These are phyloP conservation scores for Strigamia crassipes DNA, from an alignment of 2,888 invertebrate species.

Conservation along the genomic window DNA sequence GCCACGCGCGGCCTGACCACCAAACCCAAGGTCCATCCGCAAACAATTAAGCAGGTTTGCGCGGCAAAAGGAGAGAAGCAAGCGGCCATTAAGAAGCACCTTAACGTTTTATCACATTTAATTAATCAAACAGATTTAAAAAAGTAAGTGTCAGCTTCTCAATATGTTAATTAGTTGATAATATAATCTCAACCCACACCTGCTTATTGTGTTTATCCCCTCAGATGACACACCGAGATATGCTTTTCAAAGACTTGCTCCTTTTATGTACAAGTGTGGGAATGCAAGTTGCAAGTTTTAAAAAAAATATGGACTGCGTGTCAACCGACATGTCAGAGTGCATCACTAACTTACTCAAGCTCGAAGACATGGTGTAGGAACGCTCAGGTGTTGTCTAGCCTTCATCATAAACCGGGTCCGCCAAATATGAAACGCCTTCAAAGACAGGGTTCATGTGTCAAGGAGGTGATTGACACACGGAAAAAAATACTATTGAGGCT, in stretches of 20 bases:
- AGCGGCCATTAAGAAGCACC: not conserved
- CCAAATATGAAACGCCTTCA: constrained; percentile 21
- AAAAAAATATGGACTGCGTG: constrained; percentile 18
- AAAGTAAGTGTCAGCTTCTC: too few species aligned
- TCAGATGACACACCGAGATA: constrained; percentile 21
- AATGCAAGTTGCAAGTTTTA: constrained; percentile 15
- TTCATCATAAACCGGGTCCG: constrained; percentile 21
- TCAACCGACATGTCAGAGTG: constrained; percentile 21
- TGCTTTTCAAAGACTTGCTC: constrained; percentile 11
- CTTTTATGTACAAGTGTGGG: constrained; percentile 21
- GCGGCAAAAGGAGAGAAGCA: not conserved
- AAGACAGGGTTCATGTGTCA: constrained; percentile 12
- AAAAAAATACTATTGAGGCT: not conserved
- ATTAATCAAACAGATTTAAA: not conserved
- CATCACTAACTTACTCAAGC: constrained; percentile 21
- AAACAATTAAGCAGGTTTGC: constrained; percentile 21
- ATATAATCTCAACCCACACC: not conserved
- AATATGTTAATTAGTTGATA: not conserved
- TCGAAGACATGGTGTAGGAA: constrained; percentile 16
- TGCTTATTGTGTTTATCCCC: constrained; percentile 21
- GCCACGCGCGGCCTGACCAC: constrained; percentile 21
- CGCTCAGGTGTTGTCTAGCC: constrained; percentile 21
- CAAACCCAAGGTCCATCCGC: constrained; percentile 21
- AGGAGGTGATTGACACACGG: constrained; percentile 6
- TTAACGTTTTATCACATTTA: not conserved